Evolutionary conservation across 2,113 vertebrate species (phyloP), one percentile per base, ranked within the genome.

Genomic region (Laticauda laticaudata): DNA sequence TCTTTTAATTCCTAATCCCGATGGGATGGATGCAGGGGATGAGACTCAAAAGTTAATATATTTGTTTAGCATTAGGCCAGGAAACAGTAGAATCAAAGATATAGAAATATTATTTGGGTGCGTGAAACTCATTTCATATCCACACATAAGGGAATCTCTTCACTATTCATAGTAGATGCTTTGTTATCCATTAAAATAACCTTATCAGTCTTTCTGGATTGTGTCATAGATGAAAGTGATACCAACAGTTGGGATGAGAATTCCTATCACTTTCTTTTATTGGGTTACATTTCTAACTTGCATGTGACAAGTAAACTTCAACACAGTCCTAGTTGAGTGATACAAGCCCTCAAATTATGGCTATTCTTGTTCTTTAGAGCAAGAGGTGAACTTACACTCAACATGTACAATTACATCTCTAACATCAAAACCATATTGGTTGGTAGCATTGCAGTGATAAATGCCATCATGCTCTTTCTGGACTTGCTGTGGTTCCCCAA

Each of bases 371-470:
- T 81, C 34, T 89, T 92, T n/a, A 81, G 48, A 45, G 2, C 54
- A 59, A 81, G 43, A 90, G 1, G 2, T 57, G 1, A 55, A 96
- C 97, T 97, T 87, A 97, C 97, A 51, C 23, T 91, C 23, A 39
- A 96, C 95, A 0, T 0, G 87, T 51, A 97, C 11, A 0, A 23
- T 54, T 43, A 97, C 96, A 1, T 92, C 48, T 1, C 69, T 87
- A 45, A 21, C 90, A 29, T 59, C 87, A 7, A 0, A 1, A 1
- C 96, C 95, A 0, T 0, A 88, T 0, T 0, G 0, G 39, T 94
- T 96, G 12, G 2, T 21, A 1, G 97, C 97, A 0, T 0, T 9
- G 39, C 97, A 97, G 7, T 8, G 0, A 43, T 97, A 97, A 34
- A 86, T 91, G 34, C 97, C 96, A 0, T 5, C 15, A 0, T 95